Conservation (phyloP, 1,140 invertebrate genomes). For the Drosophila aff. region DNA sequence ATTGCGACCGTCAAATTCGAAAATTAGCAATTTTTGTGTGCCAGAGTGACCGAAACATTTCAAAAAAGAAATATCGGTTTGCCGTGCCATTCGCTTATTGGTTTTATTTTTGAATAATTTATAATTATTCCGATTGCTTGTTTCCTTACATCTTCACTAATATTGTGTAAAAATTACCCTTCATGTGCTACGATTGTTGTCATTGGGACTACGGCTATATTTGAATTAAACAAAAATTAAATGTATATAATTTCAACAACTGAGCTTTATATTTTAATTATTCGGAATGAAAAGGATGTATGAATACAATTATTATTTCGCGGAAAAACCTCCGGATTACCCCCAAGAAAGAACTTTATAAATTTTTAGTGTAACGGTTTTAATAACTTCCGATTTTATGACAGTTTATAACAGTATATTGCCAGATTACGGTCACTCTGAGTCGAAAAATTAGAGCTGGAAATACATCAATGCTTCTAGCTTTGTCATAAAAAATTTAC, state of each 20-base stretch:
- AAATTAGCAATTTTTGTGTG: slow-evolving; percentile 31
- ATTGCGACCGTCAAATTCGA: slow-evolving; percentile 40
- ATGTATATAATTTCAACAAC: too few species aligned
- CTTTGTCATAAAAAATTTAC: too few species aligned
- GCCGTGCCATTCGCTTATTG: neutral
- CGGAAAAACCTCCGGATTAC: too few species aligned
- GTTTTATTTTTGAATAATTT: neutral
- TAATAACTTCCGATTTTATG: neutral
- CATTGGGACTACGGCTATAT: neutral
- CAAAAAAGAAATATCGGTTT: too few species aligned
- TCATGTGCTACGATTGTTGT: neutral
- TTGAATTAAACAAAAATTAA: too few species aligned
- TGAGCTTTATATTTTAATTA: too few species aligned
- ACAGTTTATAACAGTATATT: neutral
- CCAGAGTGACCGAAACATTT: slow-evolving; percentile 19
- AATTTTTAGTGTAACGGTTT: neutral
- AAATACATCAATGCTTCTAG: too few species aligned
- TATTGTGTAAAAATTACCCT: too few species aligned
- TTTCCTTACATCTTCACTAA: neutral
- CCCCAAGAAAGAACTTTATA: neutral
- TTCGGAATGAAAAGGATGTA: too few species aligned
- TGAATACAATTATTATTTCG: too few species aligned
- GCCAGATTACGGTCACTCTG: neutral
- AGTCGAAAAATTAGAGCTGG: neutral
- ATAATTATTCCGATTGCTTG: neutral